Base-by-base conservation (phyloP, 2,888 invertebrate species). In the Capitulum mitella region DNA sequence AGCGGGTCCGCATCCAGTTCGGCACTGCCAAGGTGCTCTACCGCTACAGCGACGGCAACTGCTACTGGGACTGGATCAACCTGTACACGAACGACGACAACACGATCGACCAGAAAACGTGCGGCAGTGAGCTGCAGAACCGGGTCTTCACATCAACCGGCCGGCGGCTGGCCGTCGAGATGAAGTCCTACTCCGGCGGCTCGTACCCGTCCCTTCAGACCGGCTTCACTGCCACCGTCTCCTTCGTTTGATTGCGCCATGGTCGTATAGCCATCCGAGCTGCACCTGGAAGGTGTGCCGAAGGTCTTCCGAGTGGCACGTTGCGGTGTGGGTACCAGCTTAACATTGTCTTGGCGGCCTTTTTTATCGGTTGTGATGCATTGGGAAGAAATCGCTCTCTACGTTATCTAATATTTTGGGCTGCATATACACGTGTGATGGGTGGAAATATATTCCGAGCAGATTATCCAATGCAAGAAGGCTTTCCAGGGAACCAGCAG, bases 151-250 rank as follows among this genome's bases (percentile, higher is more conserved):
- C 48, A 10, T 37, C 34, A 6, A 2, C 12, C 46, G 54, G 51
- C 26, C 12, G 14, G 6, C 34, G 37, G 32, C 43, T 48, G 70
- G 32, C 48, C 5, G 32, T 46, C 22, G 22, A 74, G 74, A 34
- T 74, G 51, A n/a, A 37, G 14, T 16, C 22, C 16, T 46, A 51
- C 22, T n/a, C 22, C 22, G 8, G 34, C 22, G 19, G 61, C 0
- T n/a, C 3, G 29, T 32, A 64, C 22, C 46, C 77, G 26, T 22
- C 26, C n/a, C 14, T 34, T 29, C 74, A 79, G 48, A 37, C 40
- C 6, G 79, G 79, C 46, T 79, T 77, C 77, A 64, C 77, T 5
- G 77, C 77, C n/a, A 48, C n/a, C 3, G 77, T 79, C 26, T 37
- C 70, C 26, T 79, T 79, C 29, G 43, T 48, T 37, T 64, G 32